Conservation (phyloP, 2,797 vertebrate species). For the Sphenopsis melanotis region DNA sequence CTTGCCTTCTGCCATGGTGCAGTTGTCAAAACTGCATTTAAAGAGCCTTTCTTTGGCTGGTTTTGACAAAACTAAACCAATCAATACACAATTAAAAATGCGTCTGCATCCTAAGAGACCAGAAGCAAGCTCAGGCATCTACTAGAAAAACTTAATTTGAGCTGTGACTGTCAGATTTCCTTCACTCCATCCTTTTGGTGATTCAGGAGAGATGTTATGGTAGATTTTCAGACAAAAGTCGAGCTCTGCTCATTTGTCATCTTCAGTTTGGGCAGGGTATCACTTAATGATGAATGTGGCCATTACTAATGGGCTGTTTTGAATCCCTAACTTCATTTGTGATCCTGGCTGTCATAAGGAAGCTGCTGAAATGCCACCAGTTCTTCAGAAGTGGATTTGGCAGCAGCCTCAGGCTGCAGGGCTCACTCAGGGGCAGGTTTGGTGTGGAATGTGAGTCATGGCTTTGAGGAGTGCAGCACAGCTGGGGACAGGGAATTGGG, state of each 20-base stretch:
- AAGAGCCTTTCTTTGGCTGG: neutral
- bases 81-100: neutral
- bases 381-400: neutral
- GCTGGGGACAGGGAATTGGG: neutral
- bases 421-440: neutral
- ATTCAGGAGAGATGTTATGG: neutral
- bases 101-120: neutral
- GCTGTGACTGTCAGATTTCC: neutral
- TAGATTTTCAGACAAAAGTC: neutral
- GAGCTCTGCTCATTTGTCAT: neutral
- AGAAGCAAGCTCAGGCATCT: neutral
- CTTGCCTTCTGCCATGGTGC: neutral
- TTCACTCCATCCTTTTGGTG: neutral
- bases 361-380: neutral
- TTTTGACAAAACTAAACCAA: neutral
- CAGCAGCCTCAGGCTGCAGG: neutral
- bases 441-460: rapidly evolving
- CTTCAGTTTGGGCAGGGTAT: neutral
- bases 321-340: neutral
- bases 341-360: neutral
- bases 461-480: neutral
- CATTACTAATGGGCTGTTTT: neutral
- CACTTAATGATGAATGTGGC: neutral
- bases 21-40: neutral
- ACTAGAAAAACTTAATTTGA: neutral